Evolutionary conservation across 92 coral and sea anemone species (phyloP), one percentile per base, ranked within the genome.

Genomic region (Plumapathes pennacea): DNA sequence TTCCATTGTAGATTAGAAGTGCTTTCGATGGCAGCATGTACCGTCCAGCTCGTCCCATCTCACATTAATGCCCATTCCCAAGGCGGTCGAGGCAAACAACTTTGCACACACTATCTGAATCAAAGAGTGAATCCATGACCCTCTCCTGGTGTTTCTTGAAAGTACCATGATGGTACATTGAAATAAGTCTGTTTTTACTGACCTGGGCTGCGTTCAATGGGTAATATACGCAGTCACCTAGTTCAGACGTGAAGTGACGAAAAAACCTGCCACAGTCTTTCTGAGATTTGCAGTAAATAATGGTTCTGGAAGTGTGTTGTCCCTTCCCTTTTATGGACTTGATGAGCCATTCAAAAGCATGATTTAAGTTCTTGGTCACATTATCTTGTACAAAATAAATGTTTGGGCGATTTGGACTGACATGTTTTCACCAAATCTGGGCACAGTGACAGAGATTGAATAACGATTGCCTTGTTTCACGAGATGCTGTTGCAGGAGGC

Each of bases 251-350:
- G 38, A 83, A 83, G 20, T 25, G 38, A 3, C 15, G 13, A 36
- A 67, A 82, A 19, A 82, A 51, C 50, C 25, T 42, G 9, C 88
- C 88, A 80, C 87, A 73, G 10, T 73, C 81, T 43, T 59, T 81
- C 44, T 62, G 69, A 4, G 72, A 19, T 40, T 67, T 81, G 25
- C 88, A 74, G 29, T 81, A 81, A 28, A 74, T 45, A 12, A 81
- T 45, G 6, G 77, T 58, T 44, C 57, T 66, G 26, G 65, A 56
- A 25, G 51, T 50, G 2, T 32, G 14, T 5, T 6, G 27, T 13
- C 50, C 46, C 23, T 54, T 37, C 19, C 20, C 45, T 24, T 27
- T 76, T 1, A 82, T n/a, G 27, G 8, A 9, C 9, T 54, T 50
- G 14, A 62, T 47, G 11, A 76, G 58, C 83, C 78, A 82, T 1